A percentile compares a stretch with the other conserved stretches of the same genome.
phyloP scores from a whole-genome alignment of 2,113 vertebrate species.

The Alexandromys fortis region DNA sequence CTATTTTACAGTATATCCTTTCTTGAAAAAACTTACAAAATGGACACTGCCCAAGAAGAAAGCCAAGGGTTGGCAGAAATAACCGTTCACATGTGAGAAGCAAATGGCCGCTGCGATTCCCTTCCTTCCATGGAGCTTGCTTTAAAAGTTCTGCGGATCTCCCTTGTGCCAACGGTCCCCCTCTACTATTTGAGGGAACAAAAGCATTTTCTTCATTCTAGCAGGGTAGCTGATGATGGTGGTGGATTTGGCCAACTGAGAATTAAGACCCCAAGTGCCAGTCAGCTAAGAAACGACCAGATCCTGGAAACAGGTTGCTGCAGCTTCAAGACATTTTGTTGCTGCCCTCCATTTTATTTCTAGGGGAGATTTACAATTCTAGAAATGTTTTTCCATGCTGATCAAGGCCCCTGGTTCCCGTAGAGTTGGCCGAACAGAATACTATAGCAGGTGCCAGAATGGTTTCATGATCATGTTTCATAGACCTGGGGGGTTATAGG shows the following conservation, averaged over 20 bases:
- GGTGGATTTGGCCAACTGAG: not conserved
- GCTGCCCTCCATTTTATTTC: not conserved
- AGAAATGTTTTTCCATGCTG: not conserved
- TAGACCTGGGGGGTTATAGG: not conserved
- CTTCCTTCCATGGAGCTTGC: not conserved
- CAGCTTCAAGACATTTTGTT: not conserved
- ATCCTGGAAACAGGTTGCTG: not conserved
- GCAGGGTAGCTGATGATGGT: not conserved
- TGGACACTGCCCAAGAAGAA: not conserved
- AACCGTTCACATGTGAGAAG: not conserved
- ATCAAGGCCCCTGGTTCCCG: not conserved
- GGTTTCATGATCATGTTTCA: not conserved
- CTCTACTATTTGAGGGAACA: not conserved
- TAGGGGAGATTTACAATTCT: not conserved
- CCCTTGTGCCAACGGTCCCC: not conserved
- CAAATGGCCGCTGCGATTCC: not conserved
- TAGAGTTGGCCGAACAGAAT: not conserved
- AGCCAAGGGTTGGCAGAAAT: not conserved
- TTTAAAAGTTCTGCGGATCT: not conserved
- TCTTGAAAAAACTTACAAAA: not conserved
- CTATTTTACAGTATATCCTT: not conserved
- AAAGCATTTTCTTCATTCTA: not conserved
- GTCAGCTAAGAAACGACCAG: too few relatives aligned
- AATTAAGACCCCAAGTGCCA: not conserved
- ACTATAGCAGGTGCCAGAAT: not conserved